phyloP scores from a whole-genome alignment of 1,140 invertebrate genomes.

The Protaetia brevitarsis region DNA sequence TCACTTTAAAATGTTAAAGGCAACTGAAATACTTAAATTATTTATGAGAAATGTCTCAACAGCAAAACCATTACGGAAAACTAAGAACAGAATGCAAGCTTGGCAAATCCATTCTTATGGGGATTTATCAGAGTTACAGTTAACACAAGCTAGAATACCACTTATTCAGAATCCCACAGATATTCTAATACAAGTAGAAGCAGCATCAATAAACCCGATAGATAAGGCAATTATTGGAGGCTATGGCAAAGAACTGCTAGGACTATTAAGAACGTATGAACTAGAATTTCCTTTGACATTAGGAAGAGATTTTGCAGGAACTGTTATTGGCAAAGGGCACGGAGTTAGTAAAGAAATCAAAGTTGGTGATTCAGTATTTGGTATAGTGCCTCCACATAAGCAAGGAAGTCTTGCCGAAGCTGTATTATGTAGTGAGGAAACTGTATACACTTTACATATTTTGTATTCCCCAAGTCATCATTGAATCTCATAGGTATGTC shows the following conservation, averaged over 20 bases:
- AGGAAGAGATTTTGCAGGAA: slow-evolving; percentile 83
- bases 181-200: slow-evolving; percentile 74
- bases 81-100: slow-evolving; percentile 55
- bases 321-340: slow-evolving; percentile 72
- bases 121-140: slow-evolving; percentile 62
- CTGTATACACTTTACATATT: slow-evolving; percentile 54
- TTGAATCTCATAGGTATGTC: slow-evolving; percentile 55
- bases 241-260: slow-evolving; percentile 70
- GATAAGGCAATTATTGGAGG: slow-evolving; percentile 69
- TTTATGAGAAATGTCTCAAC: slow-evolving; percentile 5
- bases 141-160: slow-evolving; percentile 63
- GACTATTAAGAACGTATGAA: slow-evolving; percentile 59
- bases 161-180: slow-evolving; percentile 67
- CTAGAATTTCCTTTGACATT: slow-evolving; percentile 79
- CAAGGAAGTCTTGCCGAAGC: slow-evolving; percentile 75
- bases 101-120: slow-evolving; percentile 79
- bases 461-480: background rate
- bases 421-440: slow-evolving; percentile 59
- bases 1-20: slow-evolving; percentile 18
- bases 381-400: slow-evolving; percentile 66
- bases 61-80: background rate
- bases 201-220: slow-evolving; percentile 88
- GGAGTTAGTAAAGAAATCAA: slow-evolving; percentile 56
- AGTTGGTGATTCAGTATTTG: slow-evolving; percentile 79
- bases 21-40: background rate